These are phyloP conservation scores for Cryptosula pallasiana DNA, from an alignment of 2,888 invertebrate species.

Conservation along the genomic window DNA sequence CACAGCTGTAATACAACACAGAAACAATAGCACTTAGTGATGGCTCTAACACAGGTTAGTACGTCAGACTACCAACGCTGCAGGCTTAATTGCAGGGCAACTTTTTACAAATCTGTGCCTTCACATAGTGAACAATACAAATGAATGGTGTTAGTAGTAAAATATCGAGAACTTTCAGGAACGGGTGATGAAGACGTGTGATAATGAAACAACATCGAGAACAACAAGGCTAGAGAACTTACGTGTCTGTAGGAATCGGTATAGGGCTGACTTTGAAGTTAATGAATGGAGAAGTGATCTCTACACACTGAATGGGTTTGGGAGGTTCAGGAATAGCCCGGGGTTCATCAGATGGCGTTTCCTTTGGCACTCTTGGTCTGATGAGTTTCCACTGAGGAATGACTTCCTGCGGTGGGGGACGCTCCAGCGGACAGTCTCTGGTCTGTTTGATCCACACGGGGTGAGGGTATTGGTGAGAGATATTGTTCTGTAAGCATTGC, in stretches of 20 bases:
- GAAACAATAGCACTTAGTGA: background rate
- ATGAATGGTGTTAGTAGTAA: too few species aligned
- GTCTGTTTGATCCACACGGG: conserved; percentile 50
- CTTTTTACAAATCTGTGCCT: too few species aligned
- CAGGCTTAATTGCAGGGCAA: too few species aligned
- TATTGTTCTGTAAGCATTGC: conserved; percentile 26
- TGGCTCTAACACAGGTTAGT: too few species aligned
- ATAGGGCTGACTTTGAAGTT: conserved; percentile 51
- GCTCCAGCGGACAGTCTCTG: conserved; percentile 50
- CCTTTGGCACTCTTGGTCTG: conserved; percentile 47
- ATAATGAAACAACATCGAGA: too few species aligned
- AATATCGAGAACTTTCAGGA: too few species aligned
- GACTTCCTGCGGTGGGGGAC: conserved; percentile 48
- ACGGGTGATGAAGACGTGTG: too few species aligned
- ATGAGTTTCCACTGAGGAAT: conserved; percentile 53
- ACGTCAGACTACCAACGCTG: too few species aligned
- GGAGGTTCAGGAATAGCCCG: conserved; percentile 36
- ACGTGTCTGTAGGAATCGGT: conserved; percentile 49
- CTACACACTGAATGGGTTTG: conserved; percentile 48
- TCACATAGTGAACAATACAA: too few species aligned
- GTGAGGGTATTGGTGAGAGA: conserved; percentile 51
- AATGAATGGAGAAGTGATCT: conserved; percentile 50
- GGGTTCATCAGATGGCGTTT: conserved; percentile 48
- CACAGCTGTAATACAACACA: background rate
- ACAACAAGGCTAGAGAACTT: too few species aligned